Conservation (phyloP, 2,888 invertebrate genomes). For the Antheraea assamensis region DNA sequence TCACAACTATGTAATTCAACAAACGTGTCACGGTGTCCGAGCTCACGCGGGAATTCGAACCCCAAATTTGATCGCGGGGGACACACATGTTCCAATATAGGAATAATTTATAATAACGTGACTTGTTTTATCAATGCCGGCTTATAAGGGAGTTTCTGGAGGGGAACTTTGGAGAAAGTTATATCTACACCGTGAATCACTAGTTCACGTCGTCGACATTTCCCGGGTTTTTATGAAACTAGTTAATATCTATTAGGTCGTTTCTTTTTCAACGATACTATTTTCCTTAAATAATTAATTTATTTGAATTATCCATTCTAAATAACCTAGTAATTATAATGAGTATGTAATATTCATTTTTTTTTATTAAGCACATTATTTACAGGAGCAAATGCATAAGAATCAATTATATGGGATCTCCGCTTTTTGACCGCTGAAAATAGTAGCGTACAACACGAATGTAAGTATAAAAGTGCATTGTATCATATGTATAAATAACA, state of each 20-base stretch:
- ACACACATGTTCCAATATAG: constrained; percentile 1
- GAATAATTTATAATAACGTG: constrained; percentile 8
- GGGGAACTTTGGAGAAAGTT: neutral
- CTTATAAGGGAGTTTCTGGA: neutral
- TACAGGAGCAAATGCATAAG: too few relatives aligned
- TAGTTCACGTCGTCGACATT: neutral
- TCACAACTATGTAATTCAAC: neutral
- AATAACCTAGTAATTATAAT: too few relatives aligned
- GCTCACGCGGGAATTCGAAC: neutral
- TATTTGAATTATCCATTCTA: too few relatives aligned
- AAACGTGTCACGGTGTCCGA: constrained; percentile 1
- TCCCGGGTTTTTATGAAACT: neutral
- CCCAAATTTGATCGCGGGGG: neutral
- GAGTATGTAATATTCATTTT: too few relatives aligned
- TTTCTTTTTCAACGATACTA: neutral
- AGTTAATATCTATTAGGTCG: neutral
- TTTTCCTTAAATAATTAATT: neutral
- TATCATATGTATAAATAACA: too few relatives aligned
- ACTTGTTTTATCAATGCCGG: neutral
- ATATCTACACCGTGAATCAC: neutral
- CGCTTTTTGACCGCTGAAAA: too few relatives aligned
- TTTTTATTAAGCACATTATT: too few relatives aligned
- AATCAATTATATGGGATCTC: too few relatives aligned
- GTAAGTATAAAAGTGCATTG: too few relatives aligned
- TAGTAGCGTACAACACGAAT: too few relatives aligned